Evolutionary conservation across 2,113 vertebrate species (phyloP).

Genomic region (Cyanoliseus patagonus): DNA sequence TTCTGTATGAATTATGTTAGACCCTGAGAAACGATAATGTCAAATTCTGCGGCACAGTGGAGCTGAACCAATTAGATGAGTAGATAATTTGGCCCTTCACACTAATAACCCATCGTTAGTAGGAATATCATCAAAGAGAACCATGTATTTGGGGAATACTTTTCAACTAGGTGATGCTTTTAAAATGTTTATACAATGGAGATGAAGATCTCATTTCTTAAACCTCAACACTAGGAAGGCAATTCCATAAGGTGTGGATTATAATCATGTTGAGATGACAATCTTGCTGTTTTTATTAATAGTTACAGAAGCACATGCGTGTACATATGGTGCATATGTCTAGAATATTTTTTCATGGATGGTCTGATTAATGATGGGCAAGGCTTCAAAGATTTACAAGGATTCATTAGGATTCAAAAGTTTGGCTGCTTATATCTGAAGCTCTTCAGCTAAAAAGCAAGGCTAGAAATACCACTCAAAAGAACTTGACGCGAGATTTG

Average conservation of each 20-base stretch:
- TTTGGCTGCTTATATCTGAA: neutral
- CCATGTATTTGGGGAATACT: constrained; percentile 34
- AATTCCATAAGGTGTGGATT: constrained; percentile 1
- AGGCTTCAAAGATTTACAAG: neutral
- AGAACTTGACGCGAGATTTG: neutral
- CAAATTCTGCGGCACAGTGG: constrained; percentile 29
- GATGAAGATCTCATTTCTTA: constrained; percentile 21
- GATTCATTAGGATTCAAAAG: constrained; percentile 4
- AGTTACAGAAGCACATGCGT: neutral
- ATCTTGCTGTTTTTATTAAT: neutral
- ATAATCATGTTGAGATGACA: neutral
- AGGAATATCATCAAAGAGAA: constrained; percentile 51
- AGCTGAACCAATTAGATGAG: constrained; percentile 58
- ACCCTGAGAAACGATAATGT: constrained; percentile 57
- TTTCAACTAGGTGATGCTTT: constrained; percentile 35
- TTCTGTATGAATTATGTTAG: constrained; percentile 59
- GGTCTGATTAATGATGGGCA: constrained; percentile 21
- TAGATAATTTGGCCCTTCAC: constrained; percentile 59
- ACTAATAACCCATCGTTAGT: constrained; percentile 20
- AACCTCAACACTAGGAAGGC: neutral
- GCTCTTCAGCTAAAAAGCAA: neutral
- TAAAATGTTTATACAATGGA: constrained; percentile 7
- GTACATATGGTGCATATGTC: neutral
- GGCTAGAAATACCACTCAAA: neutral
- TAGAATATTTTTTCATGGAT: constrained; percentile 7